phyloP scores from a whole-genome alignment of 2,888 invertebrate species.

The Napeogenes inachia region DNA sequence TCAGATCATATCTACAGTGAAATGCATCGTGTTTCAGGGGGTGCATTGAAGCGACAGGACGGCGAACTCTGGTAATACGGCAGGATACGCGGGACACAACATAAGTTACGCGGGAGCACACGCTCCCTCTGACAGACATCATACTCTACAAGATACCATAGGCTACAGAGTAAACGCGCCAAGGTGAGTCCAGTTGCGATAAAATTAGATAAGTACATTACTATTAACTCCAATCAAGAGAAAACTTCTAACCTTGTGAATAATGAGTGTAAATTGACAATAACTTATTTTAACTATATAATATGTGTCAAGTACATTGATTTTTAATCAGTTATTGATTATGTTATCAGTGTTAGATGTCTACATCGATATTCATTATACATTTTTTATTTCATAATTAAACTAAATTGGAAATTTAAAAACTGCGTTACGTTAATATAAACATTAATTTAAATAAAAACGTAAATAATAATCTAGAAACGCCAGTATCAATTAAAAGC shows the following conservation, averaged over 20 bases:
- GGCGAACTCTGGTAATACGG: slow-evolving; percentile 81
- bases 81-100: slow-evolving; percentile 74
- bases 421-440: too few species aligned
- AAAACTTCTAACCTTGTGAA: slow-evolving; percentile 3
- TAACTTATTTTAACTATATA: neutral
- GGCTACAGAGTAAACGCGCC: slow-evolving; percentile 80
- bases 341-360: neutral
- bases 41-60: slow-evolving; percentile 86
- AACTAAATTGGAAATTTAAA: neutral
- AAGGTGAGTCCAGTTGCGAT: slow-evolving; percentile 73
- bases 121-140: slow-evolving; percentile 71
- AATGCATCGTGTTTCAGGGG: slow-evolving; percentile 70
- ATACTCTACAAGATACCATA: slow-evolving; percentile 71
- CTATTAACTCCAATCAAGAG: slow-evolving; percentile 3
- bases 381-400: neutral
- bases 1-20: slow-evolving; percentile 43
- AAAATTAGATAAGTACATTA: slow-evolving; percentile 6
- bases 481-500: neutral
- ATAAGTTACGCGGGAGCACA: slow-evolving; percentile 67
- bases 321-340: slow-evolving; percentile 5
- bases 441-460: too few species aligned
- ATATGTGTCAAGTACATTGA: slow-evolving; percentile 4
- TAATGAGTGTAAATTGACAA: neutral
- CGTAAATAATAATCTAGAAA: too few species aligned
- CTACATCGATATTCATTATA: neutral